phyloP scores from a whole-genome alignment of 2,888 invertebrate genomes.

The Nomada fabriciana region DNA sequence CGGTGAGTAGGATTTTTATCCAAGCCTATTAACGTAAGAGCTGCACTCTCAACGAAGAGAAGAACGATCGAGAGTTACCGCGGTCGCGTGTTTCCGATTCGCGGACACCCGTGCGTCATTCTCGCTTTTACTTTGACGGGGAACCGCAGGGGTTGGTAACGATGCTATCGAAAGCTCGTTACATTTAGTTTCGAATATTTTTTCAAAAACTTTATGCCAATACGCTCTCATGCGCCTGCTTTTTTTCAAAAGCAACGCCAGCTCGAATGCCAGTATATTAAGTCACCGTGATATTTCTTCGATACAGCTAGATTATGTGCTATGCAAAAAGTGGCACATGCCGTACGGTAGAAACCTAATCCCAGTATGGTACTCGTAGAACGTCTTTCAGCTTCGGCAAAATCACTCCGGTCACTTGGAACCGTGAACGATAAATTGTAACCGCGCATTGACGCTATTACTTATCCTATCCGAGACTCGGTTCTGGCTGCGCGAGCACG shows the following conservation, averaged over 20 bases:
- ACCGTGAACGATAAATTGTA: constrained; percentile 44
- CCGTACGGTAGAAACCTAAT: constrained; percentile 45
- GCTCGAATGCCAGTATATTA: neutral
- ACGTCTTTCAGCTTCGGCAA: constrained; percentile 36
- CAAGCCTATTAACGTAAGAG: constrained; percentile 9
- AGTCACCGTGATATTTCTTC: constrained; percentile 23
- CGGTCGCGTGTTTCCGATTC: neutral
- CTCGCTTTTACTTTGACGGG: constrained; percentile 3
- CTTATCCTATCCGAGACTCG: constrained; percentile 49
- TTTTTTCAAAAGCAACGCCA: neutral
- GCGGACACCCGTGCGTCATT: neutral
- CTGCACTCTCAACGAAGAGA: constrained; percentile 18
- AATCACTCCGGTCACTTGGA: constrained; percentile 39
- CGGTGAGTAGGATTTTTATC: constrained; percentile 76
- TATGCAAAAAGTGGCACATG: neutral
- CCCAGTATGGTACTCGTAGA: constrained; percentile 20
- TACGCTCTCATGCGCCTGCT: neutral
- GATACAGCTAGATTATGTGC: constrained; percentile 25
- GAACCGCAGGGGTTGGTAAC: neutral
- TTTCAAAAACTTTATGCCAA: constrained; percentile 2
- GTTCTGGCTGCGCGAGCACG: constrained; percentile 37
- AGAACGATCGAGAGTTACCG: constrained; percentile 36
- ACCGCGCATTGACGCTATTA: constrained; percentile 40
- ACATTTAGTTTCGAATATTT: neutral
- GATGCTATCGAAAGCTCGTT: constrained; percentile 26